Base-by-base conservation (phyloP, 2,113 vertebrate genomes). In the Mastomys natalensis region DNA sequence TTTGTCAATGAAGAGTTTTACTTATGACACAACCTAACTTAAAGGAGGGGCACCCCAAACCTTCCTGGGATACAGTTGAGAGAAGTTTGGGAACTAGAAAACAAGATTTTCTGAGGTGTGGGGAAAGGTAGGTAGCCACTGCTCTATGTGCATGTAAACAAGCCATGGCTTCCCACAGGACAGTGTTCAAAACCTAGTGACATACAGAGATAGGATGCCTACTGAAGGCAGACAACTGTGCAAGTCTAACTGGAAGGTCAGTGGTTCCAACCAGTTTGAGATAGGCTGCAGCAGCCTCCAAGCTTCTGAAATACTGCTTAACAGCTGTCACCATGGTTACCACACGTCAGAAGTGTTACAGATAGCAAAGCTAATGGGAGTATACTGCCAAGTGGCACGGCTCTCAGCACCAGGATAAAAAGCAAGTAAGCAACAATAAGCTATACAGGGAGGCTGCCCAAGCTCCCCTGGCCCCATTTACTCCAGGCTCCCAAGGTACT, bases 321-420 rank as follows among this genome's bases (percentile, higher is more conserved):
- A 86, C 22, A 70, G 53, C n/a, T 86, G 93, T 95, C 66, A 70
- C 93, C 81, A 70, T 86, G 85, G 89, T 78, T 64, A 95, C 88
- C 11, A 22, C 82, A 66, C 17, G 6, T 48, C 31, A 29, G 48
- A 70, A 10, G 60, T 58, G n/a, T 85, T 66, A 55, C 70, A 55
- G 58, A 76, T 85, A 76, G 77, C 72, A 48, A 16, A 60, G 60
- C 60, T 95, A 86, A 78, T 48, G 16, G 72, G 6, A 91, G 22
- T 4, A 48, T 51, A 40, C 70, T 60, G 72, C 51, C 84, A 86
- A 58, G 40, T 53, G 37, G 13, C 51, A 62, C 31, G 34, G 29
- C 40, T 17, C 76, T 73, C 76, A 91, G 40, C 72, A 58, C 48
- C n/a, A 22, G 5, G n/a, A 76, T 55, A 60, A 87, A 87, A 84